Percentiles rank a stretch among this genome's conserved stretches.
phyloP scores from a whole-genome alignment of 1,140 invertebrate genomes.

The Drosophila pectinifera region DNA sequence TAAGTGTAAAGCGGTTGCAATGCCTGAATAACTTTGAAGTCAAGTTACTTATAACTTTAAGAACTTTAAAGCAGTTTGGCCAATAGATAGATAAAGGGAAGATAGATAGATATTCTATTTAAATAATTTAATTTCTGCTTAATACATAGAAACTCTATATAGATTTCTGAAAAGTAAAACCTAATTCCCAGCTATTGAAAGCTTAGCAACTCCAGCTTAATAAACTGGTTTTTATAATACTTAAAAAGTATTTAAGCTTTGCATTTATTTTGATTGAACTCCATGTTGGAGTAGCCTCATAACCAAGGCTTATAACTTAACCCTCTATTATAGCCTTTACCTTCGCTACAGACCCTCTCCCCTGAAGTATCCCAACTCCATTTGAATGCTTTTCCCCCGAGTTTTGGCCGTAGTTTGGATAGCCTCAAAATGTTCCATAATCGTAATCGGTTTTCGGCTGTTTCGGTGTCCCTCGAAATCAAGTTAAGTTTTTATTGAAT shows the following conservation, averaged over 20 bases:
- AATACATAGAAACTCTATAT: too few species aligned
- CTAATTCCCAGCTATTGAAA: neutral
- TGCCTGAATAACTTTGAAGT: too few species aligned
- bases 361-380: neutral
- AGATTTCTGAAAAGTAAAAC: too few species aligned
- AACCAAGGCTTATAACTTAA: neutral
- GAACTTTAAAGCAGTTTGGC: neutral
- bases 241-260: neutral
- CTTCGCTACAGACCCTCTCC: neutral
- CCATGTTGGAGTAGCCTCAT: too few species aligned
- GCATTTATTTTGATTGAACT: neutral
- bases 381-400: neutral
- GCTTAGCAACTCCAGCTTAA: too few species aligned
- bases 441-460: constrained; percentile 43
- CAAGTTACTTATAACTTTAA: neutral
- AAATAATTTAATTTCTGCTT: neutral
- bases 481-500: constrained; percentile 77
- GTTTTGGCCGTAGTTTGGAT: constrained; percentile 6
- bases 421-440: constrained; percentile 6
- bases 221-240: too few species aligned
- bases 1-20: neutral
- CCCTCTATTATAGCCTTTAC: neutral
- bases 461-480: constrained; percentile 53
- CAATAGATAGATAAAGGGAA: neutral
- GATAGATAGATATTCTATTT: neutral